Conservation (phyloP, 2,797 vertebrate species). For the Australoheros facetus region DNA sequence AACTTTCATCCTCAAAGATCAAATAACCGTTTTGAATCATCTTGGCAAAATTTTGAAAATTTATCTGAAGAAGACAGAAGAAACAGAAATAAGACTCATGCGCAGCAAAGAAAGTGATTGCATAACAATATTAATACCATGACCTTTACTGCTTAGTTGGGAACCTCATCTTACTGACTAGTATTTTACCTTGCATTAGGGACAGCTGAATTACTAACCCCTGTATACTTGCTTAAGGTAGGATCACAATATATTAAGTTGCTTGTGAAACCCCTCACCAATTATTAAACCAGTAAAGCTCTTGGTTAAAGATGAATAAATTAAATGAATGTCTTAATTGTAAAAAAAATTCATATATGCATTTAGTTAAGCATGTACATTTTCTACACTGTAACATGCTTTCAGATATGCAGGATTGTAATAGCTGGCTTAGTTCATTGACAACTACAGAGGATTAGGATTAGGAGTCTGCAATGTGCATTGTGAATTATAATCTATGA, state of each 20-base stretch:
- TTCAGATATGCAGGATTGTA: slow-evolving; percentile 13
- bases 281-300: no score
- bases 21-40: slow-evolving; percentile 99
- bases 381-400: background rate
- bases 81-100: background rate
- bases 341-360: background rate
- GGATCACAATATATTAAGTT: no score
- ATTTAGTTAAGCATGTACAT: background rate
- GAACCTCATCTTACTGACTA: no score
- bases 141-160: no score
- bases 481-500: slow-evolving; percentile 54
- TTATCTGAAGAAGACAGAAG: slow-evolving; percentile 40
- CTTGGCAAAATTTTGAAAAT: slow-evolving; percentile 74
- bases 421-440: slow-evolving; percentile 45
- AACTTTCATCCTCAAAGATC: slow-evolving; percentile 98
- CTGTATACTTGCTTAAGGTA: no score
- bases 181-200: no score
- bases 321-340: no score
- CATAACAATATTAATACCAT: no score
- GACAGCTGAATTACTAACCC: no score
- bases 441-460: slow-evolving; percentile 56
- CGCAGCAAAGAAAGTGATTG: no score
- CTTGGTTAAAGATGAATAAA: no score
- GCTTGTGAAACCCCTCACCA: no score
- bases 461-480: slow-evolving; percentile 49